These are phyloP conservation scores for Hassar affinis DNA, from an alignment of 2,113 vertebrate species.

Conservation along the genomic window DNA sequence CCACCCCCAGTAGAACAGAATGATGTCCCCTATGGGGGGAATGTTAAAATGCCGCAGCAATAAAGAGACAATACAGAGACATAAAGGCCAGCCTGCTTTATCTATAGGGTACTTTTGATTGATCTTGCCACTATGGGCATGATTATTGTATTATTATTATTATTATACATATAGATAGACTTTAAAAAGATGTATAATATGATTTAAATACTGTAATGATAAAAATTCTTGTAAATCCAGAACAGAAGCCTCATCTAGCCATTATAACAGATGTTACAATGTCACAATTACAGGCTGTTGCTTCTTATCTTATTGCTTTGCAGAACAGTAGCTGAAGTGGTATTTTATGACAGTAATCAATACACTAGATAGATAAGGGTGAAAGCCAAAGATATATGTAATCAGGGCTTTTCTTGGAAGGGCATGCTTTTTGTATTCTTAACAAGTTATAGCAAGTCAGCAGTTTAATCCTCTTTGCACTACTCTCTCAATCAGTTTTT, in stretches of 20 bases:
- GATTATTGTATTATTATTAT: background rate
- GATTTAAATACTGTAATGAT: background rate
- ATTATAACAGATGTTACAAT: background rate
- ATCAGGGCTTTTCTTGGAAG: background rate
- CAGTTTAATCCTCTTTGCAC: background rate
- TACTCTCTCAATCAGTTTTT: background rate
- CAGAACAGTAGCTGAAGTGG: background rate
- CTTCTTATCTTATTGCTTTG: conserved; percentile 6
- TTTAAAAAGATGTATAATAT: background rate
- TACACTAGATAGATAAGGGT: background rate
- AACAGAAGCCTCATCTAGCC: background rate
- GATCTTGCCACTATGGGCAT: no score
- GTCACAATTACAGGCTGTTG: background rate
- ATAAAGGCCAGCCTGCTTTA: background rate
- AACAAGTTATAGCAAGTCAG: background rate
- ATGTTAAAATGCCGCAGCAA: conserved; percentile 12
- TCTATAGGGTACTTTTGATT: background rate
- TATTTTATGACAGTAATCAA: conserved; percentile 19
- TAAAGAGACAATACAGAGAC: conserved; percentile 12
- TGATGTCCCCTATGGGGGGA: conserved; percentile 44
- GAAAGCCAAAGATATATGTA: background rate
- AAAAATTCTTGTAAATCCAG: background rate
- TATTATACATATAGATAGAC: background rate
- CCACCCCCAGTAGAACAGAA: conserved; percentile 58
- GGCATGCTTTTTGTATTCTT: background rate